Evolutionary conservation across 2,797 vertebrate species (phyloP).

Genomic region (Coccyzus lansbergi): DNA sequence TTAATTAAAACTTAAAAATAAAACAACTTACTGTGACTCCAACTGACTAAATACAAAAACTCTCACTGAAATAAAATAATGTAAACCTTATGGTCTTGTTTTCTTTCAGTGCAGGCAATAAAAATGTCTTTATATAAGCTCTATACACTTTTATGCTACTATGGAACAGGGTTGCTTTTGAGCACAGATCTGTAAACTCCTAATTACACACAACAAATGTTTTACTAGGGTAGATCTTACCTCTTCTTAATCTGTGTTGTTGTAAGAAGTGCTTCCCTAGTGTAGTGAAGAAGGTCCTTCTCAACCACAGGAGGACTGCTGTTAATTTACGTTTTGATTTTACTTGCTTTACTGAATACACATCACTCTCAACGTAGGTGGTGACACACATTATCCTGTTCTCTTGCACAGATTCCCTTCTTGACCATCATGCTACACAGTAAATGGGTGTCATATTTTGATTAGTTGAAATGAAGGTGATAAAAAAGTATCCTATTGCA

Average conservation of each 20-base stretch:
- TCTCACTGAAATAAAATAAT: background rate
- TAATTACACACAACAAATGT: background rate
- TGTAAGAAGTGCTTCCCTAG: background rate
- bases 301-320: background rate
- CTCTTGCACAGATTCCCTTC: background rate
- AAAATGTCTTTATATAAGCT: background rate
- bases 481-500: background rate
- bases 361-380: background rate
- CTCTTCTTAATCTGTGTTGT: background rate
- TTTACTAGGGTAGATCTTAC: background rate
- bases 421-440: background rate
- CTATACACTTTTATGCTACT: background rate
- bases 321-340: background rate
- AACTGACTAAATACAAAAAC: background rate
- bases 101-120: background rate
- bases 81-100: background rate
- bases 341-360: background rate
- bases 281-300: background rate
- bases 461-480: background rate
- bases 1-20: background rate
- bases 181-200: background rate
- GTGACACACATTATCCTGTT: background rate
- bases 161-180: background rate
- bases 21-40: rapidly evolving
- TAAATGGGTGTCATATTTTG: background rate